These are phyloP conservation scores for Carposina sasakii DNA, from an alignment of 1,140 invertebrate genomes.

Conservation along the genomic window DNA sequence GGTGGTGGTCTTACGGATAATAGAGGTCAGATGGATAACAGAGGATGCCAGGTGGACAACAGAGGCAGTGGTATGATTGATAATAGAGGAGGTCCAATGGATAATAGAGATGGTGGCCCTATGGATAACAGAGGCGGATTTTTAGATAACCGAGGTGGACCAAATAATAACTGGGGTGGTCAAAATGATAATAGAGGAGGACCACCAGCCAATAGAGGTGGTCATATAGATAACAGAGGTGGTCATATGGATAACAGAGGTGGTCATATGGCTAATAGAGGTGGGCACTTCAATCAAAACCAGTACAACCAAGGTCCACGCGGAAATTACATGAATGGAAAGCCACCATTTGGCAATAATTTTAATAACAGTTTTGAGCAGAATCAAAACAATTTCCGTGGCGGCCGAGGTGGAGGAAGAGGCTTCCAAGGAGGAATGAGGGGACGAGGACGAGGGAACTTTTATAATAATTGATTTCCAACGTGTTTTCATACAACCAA, in stretches of 20 bases:
- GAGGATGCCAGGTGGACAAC: not conserved
- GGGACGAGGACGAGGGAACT: slow-evolving; percentile 8
- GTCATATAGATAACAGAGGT: slow-evolving; percentile 16
- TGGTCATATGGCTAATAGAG: too few relatives aligned
- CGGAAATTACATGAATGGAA: slow-evolving; percentile 28
- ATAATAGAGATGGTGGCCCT: too few relatives aligned
- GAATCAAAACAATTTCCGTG: not conserved
- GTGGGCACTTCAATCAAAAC: too few relatives aligned
- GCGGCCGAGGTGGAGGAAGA: not conserved
- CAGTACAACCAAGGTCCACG: slow-evolving; percentile 23
- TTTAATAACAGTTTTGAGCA: slow-evolving; percentile 12
- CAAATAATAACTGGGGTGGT: too few relatives aligned
- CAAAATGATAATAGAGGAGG: too few relatives aligned
- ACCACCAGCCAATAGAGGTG: slow-evolving; percentile 8
- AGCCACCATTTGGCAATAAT: slow-evolving; percentile 18
- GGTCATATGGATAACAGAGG: too few relatives aligned
- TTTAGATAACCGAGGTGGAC: too few relatives aligned
- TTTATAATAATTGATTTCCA: too few relatives aligned
- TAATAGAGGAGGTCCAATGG: not conserved
- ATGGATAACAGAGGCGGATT: too few relatives aligned
- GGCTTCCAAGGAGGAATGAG: not conserved
- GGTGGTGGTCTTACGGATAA: too few relatives aligned
- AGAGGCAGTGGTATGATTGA: slow-evolving; percentile 3
- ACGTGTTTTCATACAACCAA: too few relatives aligned
- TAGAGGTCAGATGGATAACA: too few relatives aligned